Evolutionary conservation across 1,140 invertebrate genomes (phyloP).

Genomic region (Tetramorium parvispinum): DNA sequence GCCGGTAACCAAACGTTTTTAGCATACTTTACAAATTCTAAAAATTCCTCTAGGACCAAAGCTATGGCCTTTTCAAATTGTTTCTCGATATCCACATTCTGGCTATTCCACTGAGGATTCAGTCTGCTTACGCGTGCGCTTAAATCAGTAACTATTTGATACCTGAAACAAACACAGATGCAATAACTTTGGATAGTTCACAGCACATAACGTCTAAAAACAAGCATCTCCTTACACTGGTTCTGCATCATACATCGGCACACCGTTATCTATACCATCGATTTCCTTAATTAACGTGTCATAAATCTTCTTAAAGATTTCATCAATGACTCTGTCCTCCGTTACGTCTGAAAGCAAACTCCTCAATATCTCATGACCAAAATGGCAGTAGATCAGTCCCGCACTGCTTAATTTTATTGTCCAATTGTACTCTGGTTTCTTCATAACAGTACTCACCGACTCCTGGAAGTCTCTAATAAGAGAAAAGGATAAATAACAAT

Average conservation of each 20-base stretch:
- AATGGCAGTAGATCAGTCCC: constrained; percentile 97
- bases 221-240: constrained; percentile 81
- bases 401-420: constrained; percentile 96
- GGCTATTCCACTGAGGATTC: constrained; percentile 96
- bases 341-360: constrained; percentile 85
- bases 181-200: background rate
- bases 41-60: constrained; percentile 93
- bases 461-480: constrained; percentile 89
- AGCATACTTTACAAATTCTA: constrained; percentile 90
- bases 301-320: constrained; percentile 95
- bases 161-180: constrained; percentile 84
- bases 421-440: constrained; percentile 85
- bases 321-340: constrained; percentile 85
- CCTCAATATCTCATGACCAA: constrained; percentile 93
- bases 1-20: constrained; percentile 94
- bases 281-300: constrained; percentile 96
- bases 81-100: constrained; percentile 86
- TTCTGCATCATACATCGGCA: constrained; percentile 92
- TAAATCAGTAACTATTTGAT: constrained; percentile 91
- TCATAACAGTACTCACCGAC: constrained; percentile 87
- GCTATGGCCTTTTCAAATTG: constrained; percentile 92
- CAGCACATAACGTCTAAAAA: background rate
- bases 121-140: constrained; percentile 91
- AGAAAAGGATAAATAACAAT: constrained; percentile 40
- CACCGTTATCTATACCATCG: constrained; percentile 98